phyloP scores from a whole-genome alignment of 2,113 vertebrate species.

The Rhagologus leucostigma region DNA sequence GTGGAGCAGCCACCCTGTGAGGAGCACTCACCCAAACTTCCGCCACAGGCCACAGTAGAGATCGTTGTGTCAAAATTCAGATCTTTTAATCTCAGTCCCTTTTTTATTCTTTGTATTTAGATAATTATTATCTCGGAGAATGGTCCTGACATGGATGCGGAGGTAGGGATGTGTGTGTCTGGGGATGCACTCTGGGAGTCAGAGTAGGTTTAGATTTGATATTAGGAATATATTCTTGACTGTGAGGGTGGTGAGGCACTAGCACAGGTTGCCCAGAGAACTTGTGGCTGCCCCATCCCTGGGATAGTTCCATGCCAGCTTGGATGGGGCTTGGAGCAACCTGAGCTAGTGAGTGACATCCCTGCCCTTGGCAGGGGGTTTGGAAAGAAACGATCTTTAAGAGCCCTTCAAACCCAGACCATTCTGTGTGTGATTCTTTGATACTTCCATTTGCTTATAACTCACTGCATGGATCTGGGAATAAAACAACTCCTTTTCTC shows the following conservation, averaged over 20 bases:
- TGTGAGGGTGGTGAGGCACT: background rate
- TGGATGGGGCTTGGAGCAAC: background rate
- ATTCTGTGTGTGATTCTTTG: background rate
- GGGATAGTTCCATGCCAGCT: background rate
- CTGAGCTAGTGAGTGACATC: background rate
- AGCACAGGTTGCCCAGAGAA: background rate
- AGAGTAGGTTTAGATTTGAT: background rate
- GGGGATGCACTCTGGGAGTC: background rate
- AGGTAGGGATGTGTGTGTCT: background rate
- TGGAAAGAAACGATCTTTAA: rapidly evolving
- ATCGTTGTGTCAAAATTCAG: background rate
- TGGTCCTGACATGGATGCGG: background rate
- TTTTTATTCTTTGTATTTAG: background rate
- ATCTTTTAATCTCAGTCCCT: background rate
- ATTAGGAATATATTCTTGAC: background rate
- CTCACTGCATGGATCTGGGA: background rate
- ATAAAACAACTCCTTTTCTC: constrained; percentile 9
- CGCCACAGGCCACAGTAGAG: background rate
- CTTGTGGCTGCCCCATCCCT: background rate
- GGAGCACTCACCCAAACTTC: background rate
- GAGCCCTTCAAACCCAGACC: background rate
- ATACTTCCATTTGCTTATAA: background rate
- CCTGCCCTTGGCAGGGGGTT: background rate
- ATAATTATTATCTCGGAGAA: background rate
- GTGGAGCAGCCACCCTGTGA: background rate